Percentiles rank a stretch among this genome's conserved stretches.
These are phyloP conservation scores for Drosophila suzukii DNA, from an alignment of 1,140 invertebrate genomes.

Conservation along the genomic window DNA sequence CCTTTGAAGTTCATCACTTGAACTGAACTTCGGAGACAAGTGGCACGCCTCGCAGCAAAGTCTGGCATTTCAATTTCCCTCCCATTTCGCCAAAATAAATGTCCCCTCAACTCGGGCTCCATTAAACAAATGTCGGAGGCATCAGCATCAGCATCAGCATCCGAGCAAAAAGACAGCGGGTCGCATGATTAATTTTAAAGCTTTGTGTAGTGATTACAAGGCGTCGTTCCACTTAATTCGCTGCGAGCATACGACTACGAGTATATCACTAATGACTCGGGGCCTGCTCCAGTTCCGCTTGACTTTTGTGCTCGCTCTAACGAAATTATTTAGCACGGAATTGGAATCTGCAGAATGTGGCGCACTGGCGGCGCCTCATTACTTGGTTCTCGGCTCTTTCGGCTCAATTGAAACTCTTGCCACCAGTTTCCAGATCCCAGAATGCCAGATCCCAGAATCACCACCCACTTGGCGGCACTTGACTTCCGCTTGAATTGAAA, in stretches of 20 bases:
- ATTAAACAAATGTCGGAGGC: slow-evolving; percentile 56
- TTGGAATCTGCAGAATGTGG: slow-evolving; percentile 29
- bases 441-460: slow-evolving; percentile 1
- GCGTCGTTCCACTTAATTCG: slow-evolving; percentile 44
- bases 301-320: slow-evolving; percentile 55
- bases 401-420: slow-evolving; percentile 67
- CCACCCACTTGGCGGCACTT: slow-evolving; percentile 68
- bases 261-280: slow-evolving; percentile 51
- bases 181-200: slow-evolving; percentile 75
- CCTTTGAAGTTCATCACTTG: slow-evolving; percentile 69
- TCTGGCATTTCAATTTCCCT: slow-evolving; percentile 41
- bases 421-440: slow-evolving; percentile 9
- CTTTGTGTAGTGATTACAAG: slow-evolving; percentile 62
- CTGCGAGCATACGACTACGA: slow-evolving; percentile 6
- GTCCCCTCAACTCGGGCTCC: slow-evolving; percentile 41
- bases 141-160: no score
- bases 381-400: slow-evolving; percentile 33
- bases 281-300: slow-evolving; percentile 54
- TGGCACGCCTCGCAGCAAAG: slow-evolving; percentile 56
- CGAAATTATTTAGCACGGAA: slow-evolving; percentile 67
- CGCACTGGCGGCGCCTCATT: slow-evolving; percentile 55
- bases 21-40: slow-evolving; percentile 73
- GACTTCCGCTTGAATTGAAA: slow-evolving; percentile 69
- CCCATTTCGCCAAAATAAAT: slow-evolving; percentile 26
- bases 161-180: slow-evolving; percentile 31